Conservation (phyloP, 2,888 invertebrate genomes). For the Tachina fera region DNA sequence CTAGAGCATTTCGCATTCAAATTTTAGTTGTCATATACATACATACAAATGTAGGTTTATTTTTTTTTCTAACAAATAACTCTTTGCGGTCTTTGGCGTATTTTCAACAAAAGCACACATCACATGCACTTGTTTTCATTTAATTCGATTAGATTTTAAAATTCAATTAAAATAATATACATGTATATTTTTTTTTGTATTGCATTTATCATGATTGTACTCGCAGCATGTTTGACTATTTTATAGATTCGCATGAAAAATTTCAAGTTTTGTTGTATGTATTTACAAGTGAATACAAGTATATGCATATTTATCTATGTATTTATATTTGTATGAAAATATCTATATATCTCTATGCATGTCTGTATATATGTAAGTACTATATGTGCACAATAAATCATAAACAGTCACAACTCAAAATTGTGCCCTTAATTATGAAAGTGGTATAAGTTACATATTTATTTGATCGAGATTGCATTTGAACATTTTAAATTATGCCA, state of each 20-base stretch:
- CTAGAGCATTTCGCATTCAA: not conserved
- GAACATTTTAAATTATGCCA: no score
- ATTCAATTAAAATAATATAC: conserved; percentile 39
- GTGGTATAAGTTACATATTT: no score
- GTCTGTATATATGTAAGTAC: no score
- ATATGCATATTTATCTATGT: no score
- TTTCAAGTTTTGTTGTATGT: conserved; percentile 26
- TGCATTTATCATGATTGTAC: conserved; percentile 22
- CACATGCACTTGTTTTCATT: not conserved
- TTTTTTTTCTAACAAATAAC: conserved; percentile 31
- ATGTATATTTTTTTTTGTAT: conserved; percentile 33
- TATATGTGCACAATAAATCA: no score
- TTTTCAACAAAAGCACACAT: not conserved
- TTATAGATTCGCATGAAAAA: conserved; percentile 38
- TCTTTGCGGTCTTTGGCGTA: conserved; percentile 6
- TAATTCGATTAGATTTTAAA: conserved; percentile 24
- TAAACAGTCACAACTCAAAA: no score
- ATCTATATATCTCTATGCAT: no score
- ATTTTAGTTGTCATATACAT: conserved; percentile 19
- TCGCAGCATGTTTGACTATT: conserved; percentile 6
- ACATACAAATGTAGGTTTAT: not conserved
- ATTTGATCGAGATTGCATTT: no score
- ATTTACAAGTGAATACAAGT: not conserved
- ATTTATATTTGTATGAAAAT: no score
- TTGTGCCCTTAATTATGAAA: no score